Conservation (phyloP, 2,113 vertebrate genomes). For the Rhegmatorhina hoffmannsi region DNA sequence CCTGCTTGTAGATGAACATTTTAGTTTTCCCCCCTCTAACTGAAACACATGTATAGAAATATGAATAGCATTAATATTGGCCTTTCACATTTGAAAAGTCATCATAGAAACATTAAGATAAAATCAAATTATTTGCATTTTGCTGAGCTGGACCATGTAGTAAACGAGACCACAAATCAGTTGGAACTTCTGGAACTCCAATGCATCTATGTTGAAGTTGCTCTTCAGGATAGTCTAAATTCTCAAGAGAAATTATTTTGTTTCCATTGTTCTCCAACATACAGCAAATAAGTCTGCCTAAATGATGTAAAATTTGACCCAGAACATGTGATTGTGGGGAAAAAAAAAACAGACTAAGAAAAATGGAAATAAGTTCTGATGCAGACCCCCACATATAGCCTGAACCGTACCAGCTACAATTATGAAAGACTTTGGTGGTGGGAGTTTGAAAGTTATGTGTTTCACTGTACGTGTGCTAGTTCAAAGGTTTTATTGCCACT, state of each 20-base stretch:
- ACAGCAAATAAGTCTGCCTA: background rate
- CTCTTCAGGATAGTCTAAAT: background rate
- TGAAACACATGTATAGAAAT: background rate
- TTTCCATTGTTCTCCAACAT: background rate
- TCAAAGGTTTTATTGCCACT: too few relatives aligned
- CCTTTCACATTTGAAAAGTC: background rate
- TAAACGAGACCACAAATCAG: background rate
- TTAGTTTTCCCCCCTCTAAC: too few relatives aligned
- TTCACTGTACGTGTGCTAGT: too few relatives aligned
- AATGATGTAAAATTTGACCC: background rate
- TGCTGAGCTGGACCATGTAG: background rate
- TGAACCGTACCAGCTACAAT: too few relatives aligned
- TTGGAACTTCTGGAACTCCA: background rate
- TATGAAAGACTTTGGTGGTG: too few relatives aligned
- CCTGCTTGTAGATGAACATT: too few relatives aligned
- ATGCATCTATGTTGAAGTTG: accelerated
- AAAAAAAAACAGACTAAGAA: too few relatives aligned
- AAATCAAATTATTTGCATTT: background rate
- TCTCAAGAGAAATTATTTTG: background rate
- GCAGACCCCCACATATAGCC: too few relatives aligned
- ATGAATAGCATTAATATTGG: background rate
- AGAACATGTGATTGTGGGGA: background rate
- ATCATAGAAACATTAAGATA: background rate
- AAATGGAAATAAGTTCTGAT: too few relatives aligned
- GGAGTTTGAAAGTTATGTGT: too few relatives aligned